Conservation (phyloP, 2,113 vertebrate genomes). For the Passer domesticus region DNA sequence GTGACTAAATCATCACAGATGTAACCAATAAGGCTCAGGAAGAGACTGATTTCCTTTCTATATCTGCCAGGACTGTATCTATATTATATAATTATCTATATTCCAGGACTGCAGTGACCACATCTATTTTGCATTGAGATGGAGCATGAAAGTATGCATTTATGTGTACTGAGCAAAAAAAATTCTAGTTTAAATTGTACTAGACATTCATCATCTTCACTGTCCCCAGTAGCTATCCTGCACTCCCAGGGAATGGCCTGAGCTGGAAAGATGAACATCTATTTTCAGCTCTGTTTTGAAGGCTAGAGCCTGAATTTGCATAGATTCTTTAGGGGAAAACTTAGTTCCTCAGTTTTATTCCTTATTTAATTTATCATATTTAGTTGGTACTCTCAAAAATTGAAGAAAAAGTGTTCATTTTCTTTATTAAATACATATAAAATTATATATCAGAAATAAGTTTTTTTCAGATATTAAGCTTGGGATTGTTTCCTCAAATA, state of each 20-base stretch:
- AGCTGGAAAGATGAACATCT: neutral
- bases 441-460: neutral
- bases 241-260: neutral
- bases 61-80: neutral
- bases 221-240: neutral
- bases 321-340: neutral
- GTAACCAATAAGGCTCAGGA: neutral
- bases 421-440: neutral
- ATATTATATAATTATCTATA: neutral
- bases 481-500: neutral
- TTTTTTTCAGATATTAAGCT: neutral
- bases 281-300: neutral
- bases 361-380: neutral
- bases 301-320: neutral
- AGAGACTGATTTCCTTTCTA: neutral
- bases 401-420: rapidly evolving
- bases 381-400: neutral
- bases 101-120: neutral
- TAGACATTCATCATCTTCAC: neutral
- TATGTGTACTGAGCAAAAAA: neutral
- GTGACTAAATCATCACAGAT: rapidly evolving
- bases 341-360: neutral
- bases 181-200: neutral
- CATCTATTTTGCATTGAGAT: neutral
- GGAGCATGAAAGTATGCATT: neutral